Percentiles rank a stretch among this genome's conserved stretches.
These are phyloP conservation scores for Zaprionus taronus DNA, from an alignment of 1,140 invertebrate genomes.

Conservation along the genomic window DNA sequence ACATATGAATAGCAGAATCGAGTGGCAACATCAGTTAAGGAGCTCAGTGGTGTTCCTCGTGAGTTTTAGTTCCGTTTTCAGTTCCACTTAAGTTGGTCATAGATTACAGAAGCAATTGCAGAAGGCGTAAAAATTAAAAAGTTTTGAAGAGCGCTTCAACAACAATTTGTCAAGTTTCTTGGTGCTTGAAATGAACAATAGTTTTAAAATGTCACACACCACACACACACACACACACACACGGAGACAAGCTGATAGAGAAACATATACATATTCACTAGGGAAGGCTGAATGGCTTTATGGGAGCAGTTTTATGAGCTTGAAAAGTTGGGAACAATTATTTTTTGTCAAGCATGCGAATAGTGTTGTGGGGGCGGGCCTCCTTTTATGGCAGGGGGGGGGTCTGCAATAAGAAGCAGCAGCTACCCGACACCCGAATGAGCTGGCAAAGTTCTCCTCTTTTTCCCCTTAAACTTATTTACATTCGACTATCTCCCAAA, in stretches of 20 bases:
- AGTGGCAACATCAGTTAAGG: too few species aligned
- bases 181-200: constrained; percentile 7
- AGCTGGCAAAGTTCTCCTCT: not conserved
- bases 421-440: not conserved
- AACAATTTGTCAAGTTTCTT: constrained; percentile 7
- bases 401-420: not conserved
- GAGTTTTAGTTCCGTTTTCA: too few species aligned
- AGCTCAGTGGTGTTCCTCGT: too few species aligned
- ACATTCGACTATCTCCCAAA: constrained; percentile 2
- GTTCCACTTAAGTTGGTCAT: not conserved
- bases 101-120: constrained; percentile 4
- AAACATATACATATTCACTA: not conserved
- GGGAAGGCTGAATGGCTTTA: constrained; percentile 4
- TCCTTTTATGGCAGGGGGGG: not conserved
- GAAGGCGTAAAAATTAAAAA: constrained; percentile 7
- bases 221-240: not conserved
- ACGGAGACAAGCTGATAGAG: not conserved
- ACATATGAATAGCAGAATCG: too few species aligned
- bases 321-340: constrained; percentile 8
- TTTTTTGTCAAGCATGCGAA: constrained; percentile 5
- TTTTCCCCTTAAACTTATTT: not conserved
- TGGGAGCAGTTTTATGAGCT: constrained; percentile 4
- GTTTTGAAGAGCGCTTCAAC: constrained; percentile 2
- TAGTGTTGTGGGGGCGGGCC: not conserved
- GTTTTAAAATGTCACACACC: constrained; percentile 3